Conservation (phyloP, 2,888 invertebrate species). For the Hemistola chrysoprasaria region DNA sequence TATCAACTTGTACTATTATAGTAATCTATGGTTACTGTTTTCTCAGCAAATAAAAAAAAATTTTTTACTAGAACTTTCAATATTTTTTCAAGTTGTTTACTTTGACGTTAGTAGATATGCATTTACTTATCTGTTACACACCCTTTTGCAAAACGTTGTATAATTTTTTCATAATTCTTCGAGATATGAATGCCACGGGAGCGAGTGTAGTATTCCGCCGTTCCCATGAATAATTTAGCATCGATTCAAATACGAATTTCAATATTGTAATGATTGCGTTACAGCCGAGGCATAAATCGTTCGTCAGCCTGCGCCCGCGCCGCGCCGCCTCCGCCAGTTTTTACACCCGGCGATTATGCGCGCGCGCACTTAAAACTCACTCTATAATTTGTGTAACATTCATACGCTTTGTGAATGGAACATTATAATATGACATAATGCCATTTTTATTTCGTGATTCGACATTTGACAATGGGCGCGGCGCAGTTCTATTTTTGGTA, state of each 20-base stretch:
- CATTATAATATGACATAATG: slow-evolving; percentile 32
- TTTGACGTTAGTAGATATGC: no score
- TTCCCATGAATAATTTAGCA: slow-evolving; percentile 19
- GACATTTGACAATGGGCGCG: slow-evolving; percentile 16
- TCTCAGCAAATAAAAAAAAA: no score
- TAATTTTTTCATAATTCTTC: no score
- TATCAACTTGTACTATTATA: no score
- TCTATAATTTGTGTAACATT: slow-evolving; percentile 41
- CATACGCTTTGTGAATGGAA: slow-evolving; percentile 36
- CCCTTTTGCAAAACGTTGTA: no score
- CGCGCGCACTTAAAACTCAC: slow-evolving; percentile 22
- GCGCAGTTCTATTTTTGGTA: slow-evolving; percentile 12
- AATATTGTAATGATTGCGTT: slow-evolving; percentile 25
- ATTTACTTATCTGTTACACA: no score
- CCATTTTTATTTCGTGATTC: slow-evolving; percentile 24
- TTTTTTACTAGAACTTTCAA: no score
- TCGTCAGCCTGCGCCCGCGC: no score
- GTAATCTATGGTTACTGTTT: no score
- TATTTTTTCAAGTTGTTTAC: no score
- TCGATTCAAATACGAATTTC: slow-evolving; percentile 17
- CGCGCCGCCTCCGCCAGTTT: slow-evolving; percentile 31
- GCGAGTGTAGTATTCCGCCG: slow-evolving; percentile 7
- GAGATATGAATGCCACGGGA: not conserved
- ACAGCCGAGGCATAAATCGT: slow-evolving; percentile 33
- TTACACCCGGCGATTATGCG: slow-evolving; percentile 32